A percentile compares a stretch with the other conserved stretches of the same genome.
These are phyloP conservation scores for Amazona guildingii DNA, from an alignment of 2,113 vertebrate species.

Conservation along the genomic window DNA sequence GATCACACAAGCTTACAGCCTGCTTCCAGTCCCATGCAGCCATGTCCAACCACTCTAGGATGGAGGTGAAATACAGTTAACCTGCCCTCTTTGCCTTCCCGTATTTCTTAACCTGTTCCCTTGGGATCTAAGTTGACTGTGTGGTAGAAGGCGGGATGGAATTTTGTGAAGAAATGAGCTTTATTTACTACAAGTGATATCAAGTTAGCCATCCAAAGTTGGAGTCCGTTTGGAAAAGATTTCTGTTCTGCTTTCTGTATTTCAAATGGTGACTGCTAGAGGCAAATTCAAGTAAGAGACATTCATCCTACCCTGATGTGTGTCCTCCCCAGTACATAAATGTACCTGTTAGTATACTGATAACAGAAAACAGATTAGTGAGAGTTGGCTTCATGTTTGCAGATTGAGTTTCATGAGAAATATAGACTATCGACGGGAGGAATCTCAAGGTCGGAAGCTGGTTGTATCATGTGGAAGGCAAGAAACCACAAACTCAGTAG, in stretches of 20 bases:
- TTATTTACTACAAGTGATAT: neutral
- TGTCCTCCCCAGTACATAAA: neutral
- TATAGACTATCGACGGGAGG: neutral
- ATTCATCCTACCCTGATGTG: neutral
- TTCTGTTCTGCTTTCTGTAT: neutral
- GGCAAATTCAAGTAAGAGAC: neutral
- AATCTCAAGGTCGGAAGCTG: neutral
- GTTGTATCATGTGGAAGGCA: neutral
- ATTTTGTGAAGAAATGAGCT: neutral
- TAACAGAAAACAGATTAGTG: neutral
- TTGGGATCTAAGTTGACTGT: neutral
- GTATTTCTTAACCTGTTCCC: neutral
- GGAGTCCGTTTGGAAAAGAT: neutral
- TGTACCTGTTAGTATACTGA: neutral
- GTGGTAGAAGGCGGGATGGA: neutral
- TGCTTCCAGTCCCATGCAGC: neutral
- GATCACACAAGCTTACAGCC: neutral
- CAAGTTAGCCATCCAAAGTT: neutral
- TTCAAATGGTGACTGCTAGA: neutral
- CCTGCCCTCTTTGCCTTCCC: neutral
- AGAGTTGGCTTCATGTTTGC: neutral
- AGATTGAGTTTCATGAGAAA: conserved; percentile 10
- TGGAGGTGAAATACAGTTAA: neutral
- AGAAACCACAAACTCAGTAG: neutral
- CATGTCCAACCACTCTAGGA: neutral